Percentiles rank a stretch among this genome's conserved stretches.
Conservation (phyloP, 2,888 invertebrate genomes). For the Augochlorella aurata region DNA sequence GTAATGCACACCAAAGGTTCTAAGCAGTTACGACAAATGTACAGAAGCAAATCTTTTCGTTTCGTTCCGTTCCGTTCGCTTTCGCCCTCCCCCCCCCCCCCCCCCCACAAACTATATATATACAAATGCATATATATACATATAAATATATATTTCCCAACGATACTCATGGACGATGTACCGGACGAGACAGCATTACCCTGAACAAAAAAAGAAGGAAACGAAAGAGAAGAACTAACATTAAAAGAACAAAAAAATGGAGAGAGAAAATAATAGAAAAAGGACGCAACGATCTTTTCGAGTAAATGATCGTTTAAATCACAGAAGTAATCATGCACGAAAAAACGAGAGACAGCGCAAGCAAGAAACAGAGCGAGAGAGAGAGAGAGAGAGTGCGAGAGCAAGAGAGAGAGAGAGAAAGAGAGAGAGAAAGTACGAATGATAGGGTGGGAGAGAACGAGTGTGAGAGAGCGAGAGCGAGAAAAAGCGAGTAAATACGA, state of each 20-base stretch:
- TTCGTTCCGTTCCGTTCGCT: slow-evolving; percentile 44
- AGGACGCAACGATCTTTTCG: slow-evolving; percentile 25
- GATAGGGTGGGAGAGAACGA: slow-evolving; percentile 39
- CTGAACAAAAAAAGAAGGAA: slow-evolving; percentile 20
- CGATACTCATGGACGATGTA: slow-evolving; percentile 41
- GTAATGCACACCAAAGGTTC: slow-evolving; percentile 63
- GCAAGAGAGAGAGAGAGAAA: slow-evolving; percentile 45
- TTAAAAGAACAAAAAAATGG: slow-evolving; percentile 12
- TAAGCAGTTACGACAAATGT: slow-evolving; percentile 59
- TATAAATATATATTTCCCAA: slow-evolving; percentile 41
- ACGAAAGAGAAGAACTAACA: background rate
- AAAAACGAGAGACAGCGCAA: slow-evolving; percentile 38
- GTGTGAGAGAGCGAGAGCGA: slow-evolving; percentile 41
- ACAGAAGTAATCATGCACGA: slow-evolving; percentile 51
- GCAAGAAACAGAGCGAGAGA: slow-evolving; percentile 47
- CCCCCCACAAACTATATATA: slow-evolving; percentile 37
- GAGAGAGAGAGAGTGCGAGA: slow-evolving; percentile 40
- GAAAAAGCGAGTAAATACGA: slow-evolving; percentile 40
- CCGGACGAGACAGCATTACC: slow-evolving; percentile 32
- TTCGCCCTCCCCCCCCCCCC: slow-evolving; percentile 9
- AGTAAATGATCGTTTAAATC: slow-evolving; percentile 46
- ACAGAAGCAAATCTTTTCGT: slow-evolving; percentile 46
- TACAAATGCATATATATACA: background rate
- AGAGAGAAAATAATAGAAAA: slow-evolving; percentile 14
- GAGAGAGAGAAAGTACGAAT: slow-evolving; percentile 42